phyloP scores from a whole-genome alignment of 2,113 vertebrate species.

The Pseudorasbora parva region DNA sequence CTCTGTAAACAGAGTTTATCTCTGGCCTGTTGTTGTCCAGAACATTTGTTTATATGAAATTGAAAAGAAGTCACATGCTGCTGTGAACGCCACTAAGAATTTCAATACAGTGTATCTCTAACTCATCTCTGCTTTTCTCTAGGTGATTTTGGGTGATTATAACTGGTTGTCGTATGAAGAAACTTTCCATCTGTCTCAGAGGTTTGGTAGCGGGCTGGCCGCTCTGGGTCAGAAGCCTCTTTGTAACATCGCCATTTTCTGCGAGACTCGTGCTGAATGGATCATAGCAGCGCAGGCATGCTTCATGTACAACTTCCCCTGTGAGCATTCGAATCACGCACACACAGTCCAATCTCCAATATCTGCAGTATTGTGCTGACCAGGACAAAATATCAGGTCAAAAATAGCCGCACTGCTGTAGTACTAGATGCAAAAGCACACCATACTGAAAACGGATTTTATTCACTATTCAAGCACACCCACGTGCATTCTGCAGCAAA shows the following conservation, averaged over 20 bases:
- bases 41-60: slow-evolving; percentile 29
- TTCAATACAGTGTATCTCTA: background rate
- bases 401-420: slow-evolving; percentile 3
- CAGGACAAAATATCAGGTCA: background rate
- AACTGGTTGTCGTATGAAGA: slow-evolving; percentile 93
- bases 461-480: background rate
- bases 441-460: slow-evolving; percentile 13
- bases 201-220: slow-evolving; percentile 91
- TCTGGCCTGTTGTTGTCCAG: slow-evolving; percentile 14
- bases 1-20: slow-evolving; percentile 15
- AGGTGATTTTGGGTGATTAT: slow-evolving; percentile 96
- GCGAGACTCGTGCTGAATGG: slow-evolving; percentile 97
- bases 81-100: background rate
- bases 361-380: slow-evolving; percentile 4
- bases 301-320: slow-evolving; percentile 96
- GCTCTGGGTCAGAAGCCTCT: slow-evolving; percentile 88
- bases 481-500: background rate
- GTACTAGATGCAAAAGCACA: background rate
- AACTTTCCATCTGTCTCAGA: slow-evolving; percentile 79
- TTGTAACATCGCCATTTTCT: slow-evolving; percentile 95
- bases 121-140: slow-evolving; percentile 37
- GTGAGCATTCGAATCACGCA: slow-evolving; percentile 74
- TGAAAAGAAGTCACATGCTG: slow-evolving; percentile 32
- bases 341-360: background rate
- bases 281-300: slow-evolving; percentile 92